Evolutionary conservation across 2,113 vertebrate species (phyloP).

Genomic region (Lepus europaeus): DNA sequence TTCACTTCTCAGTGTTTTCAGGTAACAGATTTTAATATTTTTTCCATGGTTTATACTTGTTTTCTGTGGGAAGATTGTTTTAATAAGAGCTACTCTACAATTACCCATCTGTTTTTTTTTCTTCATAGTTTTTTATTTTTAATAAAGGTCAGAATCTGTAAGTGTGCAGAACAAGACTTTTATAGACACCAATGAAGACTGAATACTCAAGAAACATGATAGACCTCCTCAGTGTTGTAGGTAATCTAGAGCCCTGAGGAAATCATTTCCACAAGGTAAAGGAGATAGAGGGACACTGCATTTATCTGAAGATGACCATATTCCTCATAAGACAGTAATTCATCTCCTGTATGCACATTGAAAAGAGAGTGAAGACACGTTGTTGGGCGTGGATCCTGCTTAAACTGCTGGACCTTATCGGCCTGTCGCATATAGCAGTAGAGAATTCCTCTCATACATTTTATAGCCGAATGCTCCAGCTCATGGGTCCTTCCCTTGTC

Average conservation of each 20-base stretch:
- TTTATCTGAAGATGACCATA: conserved; percentile 97
- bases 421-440: conserved; percentile 99
- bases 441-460: conserved; percentile 98
- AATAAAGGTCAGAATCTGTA: too few species aligned
- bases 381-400: conserved; percentile 96
- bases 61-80: neutral
- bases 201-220: too few species aligned
- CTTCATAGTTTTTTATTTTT: too few species aligned
- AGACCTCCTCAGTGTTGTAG: too few species aligned
- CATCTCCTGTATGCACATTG: conserved; percentile 93
- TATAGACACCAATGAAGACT: too few species aligned
- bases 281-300: too few species aligned
- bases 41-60: neutral
- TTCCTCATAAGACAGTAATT: conserved; percentile 89
- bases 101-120: neutral
- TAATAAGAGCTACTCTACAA: neutral
- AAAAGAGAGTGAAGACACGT: conserved; percentile 97
- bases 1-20: neutral
- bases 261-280: too few species aligned
- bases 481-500: conserved; percentile 98
- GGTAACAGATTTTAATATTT: neutral
- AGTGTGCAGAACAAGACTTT: too few species aligned
- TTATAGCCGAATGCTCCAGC: conserved; percentile 97
- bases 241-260: too few species aligned
- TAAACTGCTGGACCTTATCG: conserved; percentile 98